Evolutionary conservation across 2,888 invertebrate genomes (phyloP), one percentile per base, ranked within the genome.

Genomic region (Mechanitis mazaeus): DNA sequence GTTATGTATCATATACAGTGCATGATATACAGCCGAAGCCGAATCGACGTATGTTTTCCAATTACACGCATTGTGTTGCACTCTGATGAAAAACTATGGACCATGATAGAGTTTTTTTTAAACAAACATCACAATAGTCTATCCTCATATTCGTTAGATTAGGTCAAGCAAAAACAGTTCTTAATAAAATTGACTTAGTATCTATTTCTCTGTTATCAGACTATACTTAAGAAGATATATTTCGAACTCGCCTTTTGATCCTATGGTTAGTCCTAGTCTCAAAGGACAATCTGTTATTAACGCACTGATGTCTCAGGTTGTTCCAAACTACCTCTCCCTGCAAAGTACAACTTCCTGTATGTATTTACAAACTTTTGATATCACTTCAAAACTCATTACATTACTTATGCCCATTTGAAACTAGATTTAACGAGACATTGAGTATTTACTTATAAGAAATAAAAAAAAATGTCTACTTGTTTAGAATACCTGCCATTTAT

Each of bases 61-160:
- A 56, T 58, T 60, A 55, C 57, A 54, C 54, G 60, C 58, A 50
- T 56, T n/a, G 56, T 45, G 58, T 46, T 47, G 50, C 55, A 45
- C 35, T 55, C 58, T 61, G 56, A 58, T 61, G 61, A 61, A 61
- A 61, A 61, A 61, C 56, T 56, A 56, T 56, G 54, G 45, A 56
- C 57, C 57, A 55, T 55, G 54, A 35, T 38, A 55, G 9, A 55
- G 31, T 33, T 31, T 55, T 55, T 55, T 33, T 35, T 12, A 20
- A 35, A 55, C 11, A 55, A 33, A 61, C 65, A 56, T 31, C 47
- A 60, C 58, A 71, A 56, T 68, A 60, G 56, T 72, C 61, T 63
- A 69, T 72, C 0, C 20, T 20, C 70, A 42, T 62, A 60, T 58
- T 56, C 28, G 63, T 70, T 65, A 59, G 75, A 60, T 68, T 72